Conservation (phyloP, 1,140 invertebrate species). For the Camponotus floridanus region DNA sequence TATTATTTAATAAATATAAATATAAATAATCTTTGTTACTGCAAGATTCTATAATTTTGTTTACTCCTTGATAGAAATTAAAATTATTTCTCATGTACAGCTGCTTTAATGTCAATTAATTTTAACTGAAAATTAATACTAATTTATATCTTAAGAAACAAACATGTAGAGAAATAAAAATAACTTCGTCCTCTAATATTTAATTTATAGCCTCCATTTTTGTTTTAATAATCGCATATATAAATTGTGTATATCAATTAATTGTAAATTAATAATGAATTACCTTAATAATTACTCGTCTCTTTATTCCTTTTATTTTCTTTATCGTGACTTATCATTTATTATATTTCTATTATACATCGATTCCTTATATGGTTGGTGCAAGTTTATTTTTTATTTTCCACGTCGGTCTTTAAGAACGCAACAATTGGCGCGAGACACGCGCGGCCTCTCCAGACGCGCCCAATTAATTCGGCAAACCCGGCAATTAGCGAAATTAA, state of each 20-base stretch:
- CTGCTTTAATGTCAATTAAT: neutral
- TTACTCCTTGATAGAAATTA: neutral
- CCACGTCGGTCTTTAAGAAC: neutral
- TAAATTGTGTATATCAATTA: too few relatives aligned
- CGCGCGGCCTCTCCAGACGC: conserved; percentile 75
- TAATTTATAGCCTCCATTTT: too few relatives aligned
- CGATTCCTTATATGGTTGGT: neutral
- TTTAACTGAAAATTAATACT: neutral
- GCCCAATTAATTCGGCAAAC: conserved; percentile 81
- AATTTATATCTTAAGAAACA: neutral
- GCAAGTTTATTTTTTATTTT: conserved; percentile 4
- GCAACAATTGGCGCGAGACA: conserved; percentile 33
- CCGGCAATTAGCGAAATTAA: conserved; percentile 82
- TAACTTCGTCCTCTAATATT: too few relatives aligned
- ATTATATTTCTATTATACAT: neutral
- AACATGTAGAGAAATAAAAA: neutral
- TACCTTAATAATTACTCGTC: neutral
- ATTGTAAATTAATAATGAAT: neutral
- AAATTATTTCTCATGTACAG: neutral
- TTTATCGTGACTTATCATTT: neutral
- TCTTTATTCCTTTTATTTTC: neutral
- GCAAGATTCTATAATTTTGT: neutral
- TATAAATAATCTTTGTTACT: neutral
- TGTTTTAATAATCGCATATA: too few relatives aligned
- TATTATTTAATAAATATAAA: too few relatives aligned